Evolutionary conservation across 2,797 vertebrate species (phyloP), one percentile per base, ranked within the genome.

Genomic region (Anguilla anguilla): DNA sequence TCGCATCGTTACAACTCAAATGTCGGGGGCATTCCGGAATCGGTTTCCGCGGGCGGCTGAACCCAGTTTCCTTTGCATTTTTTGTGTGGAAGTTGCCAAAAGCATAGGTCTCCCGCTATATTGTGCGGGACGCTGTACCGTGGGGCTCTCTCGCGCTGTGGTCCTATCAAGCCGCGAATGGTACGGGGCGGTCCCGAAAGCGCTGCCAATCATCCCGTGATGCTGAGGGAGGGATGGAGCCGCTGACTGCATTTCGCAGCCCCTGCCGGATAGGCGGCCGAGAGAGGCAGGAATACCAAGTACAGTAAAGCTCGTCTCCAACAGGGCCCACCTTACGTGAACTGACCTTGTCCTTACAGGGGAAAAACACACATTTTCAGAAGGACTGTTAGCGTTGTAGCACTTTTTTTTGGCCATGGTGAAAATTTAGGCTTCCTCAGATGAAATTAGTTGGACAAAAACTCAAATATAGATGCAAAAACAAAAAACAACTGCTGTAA

Each of bases 221-320:
- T 87, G 90, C 88, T 83, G 84, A 22, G 87, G 57, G 81, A 55
- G 35, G 84, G 43, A 72, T 43, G 84, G 28, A 25, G 10, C 53
- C 77, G 35, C 35, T 55, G 74, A n/a, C 61, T 67, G 72, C 31
- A 53, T 19, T 82, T 89, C 88, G 89, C 91, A 91, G 89, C 91
- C 91, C 92, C 92, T 92, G 86, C 89, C 83, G 92, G 92, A 83
- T 87, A 91, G 91, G 91, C 89, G 91, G 91, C 39, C 7, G 51
- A 72, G 53, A 87, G 46, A 35, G 49, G 22, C 39, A 81, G 77
- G 39, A 46, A 49, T 49, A 49, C n/a, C 39, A 49, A 25, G 17
- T 46, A 81, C 39, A 15, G 17, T 81, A 7, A 43, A 46, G 15
- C 19, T 6, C n/a, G 61, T 22, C 22, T 64, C 53, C 10, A 55